These are phyloP conservation scores for Gastrophryne carolinensis DNA, from an alignment of 2,797 vertebrate species.

Conservation along the genomic window DNA sequence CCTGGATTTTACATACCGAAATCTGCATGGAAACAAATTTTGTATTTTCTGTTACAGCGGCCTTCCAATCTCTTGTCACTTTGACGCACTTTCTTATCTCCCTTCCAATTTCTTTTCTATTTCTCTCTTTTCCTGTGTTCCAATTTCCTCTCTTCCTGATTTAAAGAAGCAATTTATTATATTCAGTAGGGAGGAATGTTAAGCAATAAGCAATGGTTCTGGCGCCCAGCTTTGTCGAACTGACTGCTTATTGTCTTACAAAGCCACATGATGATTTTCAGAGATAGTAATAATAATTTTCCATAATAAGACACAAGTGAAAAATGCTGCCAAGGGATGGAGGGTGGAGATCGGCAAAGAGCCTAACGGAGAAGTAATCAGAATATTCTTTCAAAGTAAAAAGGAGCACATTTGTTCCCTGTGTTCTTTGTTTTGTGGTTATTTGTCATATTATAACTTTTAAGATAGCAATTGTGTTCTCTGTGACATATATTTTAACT, in stretches of 20 bases:
- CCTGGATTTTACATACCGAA: conserved; percentile 27
- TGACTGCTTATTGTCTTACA: conserved; percentile 36
- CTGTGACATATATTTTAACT: too few species aligned
- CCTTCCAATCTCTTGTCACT: conserved; percentile 12
- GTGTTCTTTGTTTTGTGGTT: not conserved
- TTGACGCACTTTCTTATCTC: conserved; percentile 35
- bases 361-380: not conserved
- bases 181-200: conserved; percentile 36
- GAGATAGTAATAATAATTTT: conserved; percentile 42
- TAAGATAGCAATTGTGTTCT: too few species aligned
- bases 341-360: not conserved
- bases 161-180: conserved; percentile 43
- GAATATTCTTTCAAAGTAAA: not conserved
- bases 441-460: not conserved
- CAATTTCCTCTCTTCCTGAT: conserved; percentile 29
- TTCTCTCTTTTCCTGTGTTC: conserved; percentile 33
- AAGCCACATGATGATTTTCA: conserved; percentile 29
- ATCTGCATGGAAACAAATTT: conserved; percentile 46
- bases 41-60: conserved; percentile 12
- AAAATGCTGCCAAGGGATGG: not conserved
- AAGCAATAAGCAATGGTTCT: conserved; percentile 11
- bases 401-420: not conserved
- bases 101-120: conserved; percentile 45
- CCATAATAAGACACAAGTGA: conserved; percentile 12
- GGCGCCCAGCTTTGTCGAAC: conserved; percentile 11